Conservation (phyloP, 2,113 vertebrate species). For the Sapajus apella region DNA sequence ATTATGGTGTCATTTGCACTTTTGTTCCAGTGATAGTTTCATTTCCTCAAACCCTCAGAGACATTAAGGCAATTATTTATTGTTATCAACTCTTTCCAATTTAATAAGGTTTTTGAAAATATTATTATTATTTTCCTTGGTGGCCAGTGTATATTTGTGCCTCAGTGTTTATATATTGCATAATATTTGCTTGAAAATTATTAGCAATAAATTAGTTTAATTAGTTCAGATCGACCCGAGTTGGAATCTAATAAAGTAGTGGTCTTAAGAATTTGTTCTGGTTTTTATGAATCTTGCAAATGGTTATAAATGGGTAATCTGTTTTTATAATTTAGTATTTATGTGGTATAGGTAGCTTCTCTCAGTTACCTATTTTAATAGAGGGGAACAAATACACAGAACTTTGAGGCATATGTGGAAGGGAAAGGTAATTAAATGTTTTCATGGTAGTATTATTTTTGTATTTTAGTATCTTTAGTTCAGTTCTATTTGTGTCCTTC, state of each 20-base stretch:
- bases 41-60: background rate
- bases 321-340: constrained; percentile 34
- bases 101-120: constrained; percentile 39
- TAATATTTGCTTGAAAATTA: constrained; percentile 13
- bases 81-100: background rate
- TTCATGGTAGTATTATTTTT: background rate
- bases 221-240: background rate
- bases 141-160: background rate
- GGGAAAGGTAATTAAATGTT: background rate
- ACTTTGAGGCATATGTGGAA: background rate
- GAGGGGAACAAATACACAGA: background rate
- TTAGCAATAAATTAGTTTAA: constrained; percentile 37
- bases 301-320: background rate
- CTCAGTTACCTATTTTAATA: background rate
- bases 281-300: constrained; percentile 21
- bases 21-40: background rate
- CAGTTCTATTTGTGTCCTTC: background rate
- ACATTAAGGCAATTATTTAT: background rate
- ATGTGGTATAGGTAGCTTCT: background rate
- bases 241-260: background rate
- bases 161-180: background rate
- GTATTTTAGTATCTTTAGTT: background rate
- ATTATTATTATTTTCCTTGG: background rate
- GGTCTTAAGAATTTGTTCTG: background rate
- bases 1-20: background rate